Evolutionary conservation across 2,797 vertebrate species (phyloP).

Genomic region (Acipenser ruthenus): DNA sequence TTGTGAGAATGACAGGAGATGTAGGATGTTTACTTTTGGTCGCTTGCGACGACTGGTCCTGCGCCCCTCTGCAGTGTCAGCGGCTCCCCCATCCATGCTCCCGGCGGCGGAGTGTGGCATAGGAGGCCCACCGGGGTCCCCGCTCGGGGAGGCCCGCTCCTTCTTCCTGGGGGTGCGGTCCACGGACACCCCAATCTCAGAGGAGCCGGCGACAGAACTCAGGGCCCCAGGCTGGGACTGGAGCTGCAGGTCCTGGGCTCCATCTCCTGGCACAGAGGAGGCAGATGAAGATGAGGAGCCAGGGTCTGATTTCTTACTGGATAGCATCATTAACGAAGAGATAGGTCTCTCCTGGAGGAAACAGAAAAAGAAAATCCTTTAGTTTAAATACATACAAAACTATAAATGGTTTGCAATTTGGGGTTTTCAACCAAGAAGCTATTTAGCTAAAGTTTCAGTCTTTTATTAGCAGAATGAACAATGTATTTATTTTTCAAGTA

Average conservation of each 20-base stretch:
- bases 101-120: conserved; percentile 53
- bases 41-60: conserved; percentile 90
- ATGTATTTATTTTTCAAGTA: too few relatives aligned
- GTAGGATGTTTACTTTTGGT: conserved; percentile 77
- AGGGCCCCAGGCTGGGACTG: conserved; percentile 46
- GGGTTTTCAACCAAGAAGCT: background rate
- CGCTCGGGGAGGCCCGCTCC: conserved; percentile 82
- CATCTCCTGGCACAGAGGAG: conserved; percentile 44
- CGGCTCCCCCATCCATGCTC: conserved; percentile 50
- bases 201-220: conserved; percentile 38
- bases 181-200: conserved; percentile 40
- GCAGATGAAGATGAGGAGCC: conserved; percentile 60
- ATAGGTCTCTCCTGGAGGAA: conserved; percentile 57
- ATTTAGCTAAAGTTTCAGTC: background rate
- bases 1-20: conserved; percentile 21
- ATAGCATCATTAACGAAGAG: conserved; percentile 66
- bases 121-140: conserved; percentile 54
- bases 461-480: too few relatives aligned
- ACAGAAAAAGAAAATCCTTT: background rate
- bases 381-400: background rate
- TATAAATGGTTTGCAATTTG: background rate
- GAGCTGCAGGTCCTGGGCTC: conserved; percentile 37
- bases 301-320: conserved; percentile 72
- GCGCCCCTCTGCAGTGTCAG: conserved; percentile 85
- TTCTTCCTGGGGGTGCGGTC: conserved; percentile 81